Evolutionary conservation across 1,140 invertebrate genomes (phyloP).

Genomic region (Lethocerus indicus): DNA sequence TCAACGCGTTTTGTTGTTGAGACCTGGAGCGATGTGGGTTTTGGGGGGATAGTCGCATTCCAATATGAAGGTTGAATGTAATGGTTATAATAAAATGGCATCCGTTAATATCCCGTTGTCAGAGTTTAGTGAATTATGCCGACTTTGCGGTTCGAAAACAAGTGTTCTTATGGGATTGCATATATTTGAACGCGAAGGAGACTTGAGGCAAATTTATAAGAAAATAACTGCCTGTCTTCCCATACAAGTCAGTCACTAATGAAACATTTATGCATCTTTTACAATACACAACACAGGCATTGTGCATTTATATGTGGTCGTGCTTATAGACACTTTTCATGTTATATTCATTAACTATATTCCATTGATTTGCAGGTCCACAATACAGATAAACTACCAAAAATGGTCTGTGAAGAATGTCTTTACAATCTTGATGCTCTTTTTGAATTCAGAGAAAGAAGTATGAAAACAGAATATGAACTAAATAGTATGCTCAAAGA

Average conservation of each 20-base stretch:
- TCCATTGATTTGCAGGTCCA: conserved; percentile 26
- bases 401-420: conserved; percentile 39
- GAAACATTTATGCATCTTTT: too few species aligned
- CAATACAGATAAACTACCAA: conserved; percentile 36
- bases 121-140: conserved; percentile 33
- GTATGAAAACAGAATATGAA: conserved; percentile 30
- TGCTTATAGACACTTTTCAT: too few species aligned
- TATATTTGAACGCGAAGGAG: conserved; percentile 36
- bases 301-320: too few species aligned
- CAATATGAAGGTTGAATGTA: not conserved
- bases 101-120: conserved; percentile 14
- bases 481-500: conserved; percentile 14
- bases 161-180: conserved; percentile 33
- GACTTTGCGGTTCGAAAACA: conserved; percentile 36
- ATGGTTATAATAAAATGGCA: conserved; percentile 7
- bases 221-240: conserved; percentile 40
- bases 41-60: not conserved
- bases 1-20: too few species aligned
- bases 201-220: conserved; percentile 35
- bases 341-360: too few species aligned
- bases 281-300: too few species aligned
- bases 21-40: too few species aligned
- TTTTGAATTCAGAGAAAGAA: conserved; percentile 37
- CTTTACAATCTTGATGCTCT: conserved; percentile 37
- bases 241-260: conserved; percentile 34